Percentiles rank a stretch among this genome's conserved stretches.
phyloP scores from a whole-genome alignment of 2,797 vertebrate genomes.

The Luscinia megarhynchos region DNA sequence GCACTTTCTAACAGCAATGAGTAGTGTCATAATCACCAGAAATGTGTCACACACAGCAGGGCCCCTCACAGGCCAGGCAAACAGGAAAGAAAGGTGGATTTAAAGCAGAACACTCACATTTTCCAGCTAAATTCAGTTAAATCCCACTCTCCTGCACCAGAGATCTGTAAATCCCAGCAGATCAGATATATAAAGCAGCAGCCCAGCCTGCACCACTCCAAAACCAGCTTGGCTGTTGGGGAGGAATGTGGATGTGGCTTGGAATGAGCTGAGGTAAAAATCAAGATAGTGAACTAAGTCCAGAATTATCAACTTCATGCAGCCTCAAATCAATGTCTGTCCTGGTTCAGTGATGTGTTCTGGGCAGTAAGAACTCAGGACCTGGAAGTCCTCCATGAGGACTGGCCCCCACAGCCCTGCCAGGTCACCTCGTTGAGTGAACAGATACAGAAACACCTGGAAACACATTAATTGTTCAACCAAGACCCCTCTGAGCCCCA shows the following conservation, averaged over 20 bases:
- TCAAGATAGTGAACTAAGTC: accelerated
- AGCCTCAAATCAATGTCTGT: not conserved
- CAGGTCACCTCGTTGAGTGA: not conserved
- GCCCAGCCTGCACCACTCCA: not conserved
- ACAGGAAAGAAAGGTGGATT: not conserved
- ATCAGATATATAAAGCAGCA: not conserved
- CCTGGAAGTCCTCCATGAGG: not conserved
- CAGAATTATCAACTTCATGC: not conserved
- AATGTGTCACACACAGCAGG: not conserved
- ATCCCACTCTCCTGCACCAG: not conserved
- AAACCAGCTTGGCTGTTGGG: accelerated
- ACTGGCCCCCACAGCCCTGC: not conserved
- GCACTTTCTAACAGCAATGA: not conserved
- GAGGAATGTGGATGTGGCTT: not conserved
- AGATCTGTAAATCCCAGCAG: not conserved
- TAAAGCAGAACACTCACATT: not conserved
- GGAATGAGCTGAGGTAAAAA: not conserved
- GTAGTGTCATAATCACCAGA: not conserved
- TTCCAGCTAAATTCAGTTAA: not conserved
- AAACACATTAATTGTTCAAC: not conserved
- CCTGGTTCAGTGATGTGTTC: accelerated
- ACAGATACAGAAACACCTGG: no score
- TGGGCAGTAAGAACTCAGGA: not conserved
- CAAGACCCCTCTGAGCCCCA: not conserved
- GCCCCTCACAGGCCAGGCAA: not conserved